Evolutionary conservation across 2,888 invertebrate genomes (phyloP).

Genomic region (Pterobdella sp.): DNA sequence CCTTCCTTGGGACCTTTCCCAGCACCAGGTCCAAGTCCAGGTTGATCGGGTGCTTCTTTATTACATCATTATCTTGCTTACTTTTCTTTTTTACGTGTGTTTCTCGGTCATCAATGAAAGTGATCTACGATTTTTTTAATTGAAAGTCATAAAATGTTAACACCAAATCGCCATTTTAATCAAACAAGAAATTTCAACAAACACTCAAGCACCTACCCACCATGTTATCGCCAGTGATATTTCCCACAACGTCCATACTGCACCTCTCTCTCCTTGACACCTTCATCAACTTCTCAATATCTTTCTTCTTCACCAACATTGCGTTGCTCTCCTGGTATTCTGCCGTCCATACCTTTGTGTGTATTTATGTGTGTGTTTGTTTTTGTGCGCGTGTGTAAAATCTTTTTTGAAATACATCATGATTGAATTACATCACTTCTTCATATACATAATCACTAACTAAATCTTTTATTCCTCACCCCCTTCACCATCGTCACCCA

Average conservation of each 20-base stretch:
- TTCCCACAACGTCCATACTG: conserved; percentile 83
- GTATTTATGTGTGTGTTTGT: background rate
- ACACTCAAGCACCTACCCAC: conserved; percentile 46
- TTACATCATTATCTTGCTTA: conserved; percentile 24
- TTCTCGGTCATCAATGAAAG: conserved; percentile 22
- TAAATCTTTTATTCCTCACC: background rate
- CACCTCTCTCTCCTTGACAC: conserved; percentile 82
- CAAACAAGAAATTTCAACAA: background rate
- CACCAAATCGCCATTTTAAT: background rate
- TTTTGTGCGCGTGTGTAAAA: background rate
- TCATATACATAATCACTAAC: background rate
- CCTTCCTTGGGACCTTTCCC: conserved; percentile 75
- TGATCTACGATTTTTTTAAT: too few relatives aligned
- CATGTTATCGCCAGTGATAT: conserved; percentile 76
- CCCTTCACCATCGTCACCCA: background rate
- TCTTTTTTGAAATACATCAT: background rate
- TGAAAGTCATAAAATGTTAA: background rate
- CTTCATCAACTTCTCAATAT: conserved; percentile 60
- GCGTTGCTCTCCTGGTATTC: conserved; percentile 96
- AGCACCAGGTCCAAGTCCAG: conserved; percentile 79
- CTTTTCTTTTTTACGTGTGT: conserved; percentile 43
- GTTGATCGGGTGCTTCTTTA: conserved; percentile 63
- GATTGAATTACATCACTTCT: background rate
- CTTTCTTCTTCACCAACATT: conserved; percentile 64
- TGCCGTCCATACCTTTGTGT: conserved; percentile 74